Evolutionary conservation across 2,888 invertebrate species (phyloP).

Genomic region (Cryptus viduatorius): DNA sequence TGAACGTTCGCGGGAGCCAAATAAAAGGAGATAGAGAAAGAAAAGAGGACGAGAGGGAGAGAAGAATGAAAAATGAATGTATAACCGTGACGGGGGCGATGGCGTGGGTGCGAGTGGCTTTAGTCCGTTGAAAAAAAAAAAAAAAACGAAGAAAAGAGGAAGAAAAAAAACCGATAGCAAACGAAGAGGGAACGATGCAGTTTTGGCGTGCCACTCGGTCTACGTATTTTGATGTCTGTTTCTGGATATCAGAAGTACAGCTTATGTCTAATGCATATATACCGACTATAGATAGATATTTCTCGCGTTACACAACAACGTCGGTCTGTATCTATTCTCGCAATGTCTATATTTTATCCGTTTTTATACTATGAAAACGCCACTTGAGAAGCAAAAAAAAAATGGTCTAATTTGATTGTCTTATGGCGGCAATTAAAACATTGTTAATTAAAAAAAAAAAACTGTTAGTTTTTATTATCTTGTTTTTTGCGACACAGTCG

Average conservation of each 20-base stretch:
- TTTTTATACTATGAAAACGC: conserved; percentile 4
- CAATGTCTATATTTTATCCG: not conserved
- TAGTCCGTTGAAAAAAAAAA: conserved; percentile 27
- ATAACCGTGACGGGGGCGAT: conserved; percentile 42
- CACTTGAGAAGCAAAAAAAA: not conserved
- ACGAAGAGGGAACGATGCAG: conserved; percentile 27
- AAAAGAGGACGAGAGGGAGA: conserved; percentile 29
- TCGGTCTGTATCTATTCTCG: conserved; percentile 4
- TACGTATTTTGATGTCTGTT: conserved; percentile 44
- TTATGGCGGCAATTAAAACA: not conserved
- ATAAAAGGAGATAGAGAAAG: conserved; percentile 46
- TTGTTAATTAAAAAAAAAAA: not conserved
- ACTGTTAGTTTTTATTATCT: too few species aligned
- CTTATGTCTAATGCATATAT: conserved; percentile 14
- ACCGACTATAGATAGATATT: conserved; percentile 4
- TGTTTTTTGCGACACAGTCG: too few species aligned
- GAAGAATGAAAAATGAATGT: conserved; percentile 68
- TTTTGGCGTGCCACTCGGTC: conserved; percentile 70
- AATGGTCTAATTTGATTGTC: not conserved
- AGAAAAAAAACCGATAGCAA: conserved; percentile 17
- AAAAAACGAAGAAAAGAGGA: conserved; percentile 10
- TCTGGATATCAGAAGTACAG: conserved; percentile 29
- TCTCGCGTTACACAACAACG: not conserved
- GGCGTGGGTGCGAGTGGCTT: conserved; percentile 30
- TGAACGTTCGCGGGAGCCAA: conserved; percentile 64